phyloP scores from a whole-genome alignment of 35 echinoderm and acorn worm species.

The Diadema setosum region DNA sequence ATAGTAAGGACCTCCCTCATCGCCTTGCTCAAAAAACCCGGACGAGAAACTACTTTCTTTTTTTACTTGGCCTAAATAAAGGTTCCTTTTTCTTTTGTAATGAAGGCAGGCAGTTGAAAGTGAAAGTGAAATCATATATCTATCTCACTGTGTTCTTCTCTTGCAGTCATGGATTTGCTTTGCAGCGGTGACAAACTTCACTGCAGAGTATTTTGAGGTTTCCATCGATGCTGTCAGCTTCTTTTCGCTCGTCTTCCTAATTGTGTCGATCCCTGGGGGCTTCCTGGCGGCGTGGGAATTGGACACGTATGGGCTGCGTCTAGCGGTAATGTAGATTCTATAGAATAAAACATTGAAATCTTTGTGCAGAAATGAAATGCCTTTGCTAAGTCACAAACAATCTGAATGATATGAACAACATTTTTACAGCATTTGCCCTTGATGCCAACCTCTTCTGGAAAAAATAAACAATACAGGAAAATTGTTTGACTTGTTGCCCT shows the following conservation, averaged over 20 bases:
- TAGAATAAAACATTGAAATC: no score
- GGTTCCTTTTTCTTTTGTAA: not conserved
- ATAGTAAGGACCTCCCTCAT: not conserved
- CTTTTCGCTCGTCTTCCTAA: slow-evolving; percentile 76
- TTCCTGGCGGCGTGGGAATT: slow-evolving; percentile 76
- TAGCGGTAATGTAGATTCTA: slow-evolving; percentile 76
- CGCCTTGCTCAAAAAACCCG: not conserved
- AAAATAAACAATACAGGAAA: no score
- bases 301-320: slow-evolving; percentile 73
- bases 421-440: no score
- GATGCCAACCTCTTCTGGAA: no score
- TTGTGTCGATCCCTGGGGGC: slow-evolving; percentile 79
- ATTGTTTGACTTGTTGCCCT: no score
- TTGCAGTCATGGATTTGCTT: slow-evolving; percentile 94
- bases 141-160: not conserved
- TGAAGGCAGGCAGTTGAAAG: not conserved
- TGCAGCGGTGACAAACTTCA: slow-evolving; percentile 74
- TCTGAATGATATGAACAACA: no score
- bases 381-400: no score
- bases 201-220: slow-evolving; percentile 72
- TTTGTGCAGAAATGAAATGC: no score
- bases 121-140: not conserved
- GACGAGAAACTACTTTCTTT: not conserved
- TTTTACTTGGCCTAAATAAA: not conserved
- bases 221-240: slow-evolving; percentile 71